Percentiles rank a stretch among this genome's conserved stretches.
Conservation (phyloP, 2,113 vertebrate species). For the Myxocyprinus asiaticus region DNA sequence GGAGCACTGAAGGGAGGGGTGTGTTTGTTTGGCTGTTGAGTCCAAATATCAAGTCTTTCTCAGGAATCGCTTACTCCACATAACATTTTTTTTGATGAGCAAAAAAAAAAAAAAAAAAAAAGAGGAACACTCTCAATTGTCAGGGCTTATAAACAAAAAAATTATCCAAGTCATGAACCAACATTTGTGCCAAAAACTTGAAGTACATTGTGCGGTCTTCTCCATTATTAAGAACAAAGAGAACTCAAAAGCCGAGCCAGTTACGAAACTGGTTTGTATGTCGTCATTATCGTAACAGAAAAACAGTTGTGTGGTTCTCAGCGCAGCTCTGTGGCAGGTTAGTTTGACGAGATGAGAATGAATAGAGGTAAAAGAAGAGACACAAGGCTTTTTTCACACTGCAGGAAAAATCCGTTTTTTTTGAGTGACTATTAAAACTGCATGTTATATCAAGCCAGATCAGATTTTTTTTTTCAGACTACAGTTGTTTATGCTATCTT, state of each 20-base stretch:
- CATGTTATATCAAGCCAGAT: no score
- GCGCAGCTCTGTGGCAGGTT: background rate
- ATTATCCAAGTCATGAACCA: background rate
- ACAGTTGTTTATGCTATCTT: no score
- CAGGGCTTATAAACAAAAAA: background rate
- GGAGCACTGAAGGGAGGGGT: no score
- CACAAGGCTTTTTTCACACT: background rate
- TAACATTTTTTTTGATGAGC: background rate
- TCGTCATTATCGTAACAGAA: background rate
- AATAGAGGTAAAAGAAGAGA: constrained; percentile 4
- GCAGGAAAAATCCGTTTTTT: no score
- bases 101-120: no score
- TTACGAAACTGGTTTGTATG: constrained; percentile 21
- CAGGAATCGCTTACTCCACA: no score
- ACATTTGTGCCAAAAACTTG: background rate
- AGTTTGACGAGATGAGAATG: constrained; percentile 19
- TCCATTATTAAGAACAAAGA: background rate
- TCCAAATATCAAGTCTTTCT: no score
- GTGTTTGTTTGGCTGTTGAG: no score
- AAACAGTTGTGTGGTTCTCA: background rate
- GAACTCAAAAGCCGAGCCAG: background rate
- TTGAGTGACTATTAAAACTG: no score
- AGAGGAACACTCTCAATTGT: background rate
- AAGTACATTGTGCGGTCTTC: background rate
- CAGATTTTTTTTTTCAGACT: no score